Evolutionary conservation across 1,140 invertebrate species (phyloP).

Genomic region (Scylla paramamosain): DNA sequence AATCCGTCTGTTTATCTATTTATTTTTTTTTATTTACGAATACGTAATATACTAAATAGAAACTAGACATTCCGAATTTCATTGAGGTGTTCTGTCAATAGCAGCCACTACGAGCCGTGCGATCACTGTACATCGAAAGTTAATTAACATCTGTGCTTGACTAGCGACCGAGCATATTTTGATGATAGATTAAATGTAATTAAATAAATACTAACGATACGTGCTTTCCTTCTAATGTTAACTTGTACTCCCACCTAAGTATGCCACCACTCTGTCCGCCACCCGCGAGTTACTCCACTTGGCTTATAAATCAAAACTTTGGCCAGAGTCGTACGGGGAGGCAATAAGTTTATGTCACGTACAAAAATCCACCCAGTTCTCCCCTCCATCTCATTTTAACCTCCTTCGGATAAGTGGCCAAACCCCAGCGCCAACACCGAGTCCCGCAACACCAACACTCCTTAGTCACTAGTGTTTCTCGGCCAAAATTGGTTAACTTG

Average conservation of each 20-base stretch:
- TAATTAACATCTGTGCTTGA: too few species aligned
- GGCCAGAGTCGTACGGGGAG: slow-evolving; percentile 62
- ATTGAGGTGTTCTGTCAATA: too few species aligned
- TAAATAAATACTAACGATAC: neutral
- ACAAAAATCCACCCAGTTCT: slow-evolving; percentile 69
- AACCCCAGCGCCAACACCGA: neutral
- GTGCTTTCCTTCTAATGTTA: neutral
- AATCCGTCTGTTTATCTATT: too few species aligned
- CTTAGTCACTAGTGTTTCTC: neutral
- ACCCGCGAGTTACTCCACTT: neutral
- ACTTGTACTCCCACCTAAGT: neutral
- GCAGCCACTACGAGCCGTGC: too few species aligned
- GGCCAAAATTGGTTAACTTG: neutral
- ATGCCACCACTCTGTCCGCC: slow-evolving; percentile 37
- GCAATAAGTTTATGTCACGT: slow-evolving; percentile 68
- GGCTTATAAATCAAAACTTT: slow-evolving; percentile 60
- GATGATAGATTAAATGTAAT: too few species aligned
- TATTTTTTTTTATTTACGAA: too few species aligned
- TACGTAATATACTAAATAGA: neutral
- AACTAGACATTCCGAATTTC: neutral
- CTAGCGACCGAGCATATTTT: too few species aligned
- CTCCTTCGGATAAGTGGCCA: slow-evolving; percentile 35
- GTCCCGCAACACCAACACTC: neutral
- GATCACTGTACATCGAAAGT: too few species aligned
- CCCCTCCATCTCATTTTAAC: slow-evolving; percentile 58